Evolutionary conservation across 2,888 invertebrate genomes (phyloP).

Genomic region (Anarsia innoxiella): DNA sequence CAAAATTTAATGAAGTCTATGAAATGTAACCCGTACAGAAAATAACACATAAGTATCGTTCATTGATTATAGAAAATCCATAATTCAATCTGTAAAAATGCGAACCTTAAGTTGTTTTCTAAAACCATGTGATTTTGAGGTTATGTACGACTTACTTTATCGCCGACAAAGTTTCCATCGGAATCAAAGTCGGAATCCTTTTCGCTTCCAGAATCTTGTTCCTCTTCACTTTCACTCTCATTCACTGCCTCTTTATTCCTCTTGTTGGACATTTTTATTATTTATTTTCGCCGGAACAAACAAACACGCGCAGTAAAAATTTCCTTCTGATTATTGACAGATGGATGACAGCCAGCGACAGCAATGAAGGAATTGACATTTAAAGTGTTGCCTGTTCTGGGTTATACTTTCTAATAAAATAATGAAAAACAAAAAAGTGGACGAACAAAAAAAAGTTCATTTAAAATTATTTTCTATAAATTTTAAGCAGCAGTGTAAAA

Average conservation of each 20-base stretch:
- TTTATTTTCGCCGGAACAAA: slow-evolving; percentile 1
- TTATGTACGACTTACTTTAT: slow-evolving; percentile 65
- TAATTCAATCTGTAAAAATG: too few species aligned
- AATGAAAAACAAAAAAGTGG: background rate
- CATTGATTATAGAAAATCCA: too few species aligned
- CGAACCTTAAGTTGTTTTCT: too few species aligned
- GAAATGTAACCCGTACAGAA: too few species aligned
- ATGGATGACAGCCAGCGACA: background rate
- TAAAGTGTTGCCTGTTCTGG: too few species aligned
- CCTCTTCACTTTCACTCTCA: slow-evolving; percentile 64
- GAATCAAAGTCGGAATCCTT: slow-evolving; percentile 65
- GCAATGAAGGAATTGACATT: too few species aligned
- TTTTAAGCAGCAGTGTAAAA: slow-evolving; percentile 51
- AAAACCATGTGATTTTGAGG: slow-evolving; percentile 55
- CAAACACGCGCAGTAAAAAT: too few species aligned
- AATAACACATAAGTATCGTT: too few species aligned
- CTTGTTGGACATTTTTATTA: slow-evolving; percentile 59
- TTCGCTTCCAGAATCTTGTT: slow-evolving; percentile 53
- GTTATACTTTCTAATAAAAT: background rate
- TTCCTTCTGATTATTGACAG: too few species aligned
- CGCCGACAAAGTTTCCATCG: slow-evolving; percentile 70
- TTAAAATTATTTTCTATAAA: slow-evolving; percentile 33
- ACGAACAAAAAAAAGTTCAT: background rate
- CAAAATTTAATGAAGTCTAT: too few species aligned
- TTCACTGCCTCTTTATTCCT: slow-evolving; percentile 55